phyloP scores from a whole-genome alignment of 2,888 invertebrate species.

The Microplitis manilae region DNA sequence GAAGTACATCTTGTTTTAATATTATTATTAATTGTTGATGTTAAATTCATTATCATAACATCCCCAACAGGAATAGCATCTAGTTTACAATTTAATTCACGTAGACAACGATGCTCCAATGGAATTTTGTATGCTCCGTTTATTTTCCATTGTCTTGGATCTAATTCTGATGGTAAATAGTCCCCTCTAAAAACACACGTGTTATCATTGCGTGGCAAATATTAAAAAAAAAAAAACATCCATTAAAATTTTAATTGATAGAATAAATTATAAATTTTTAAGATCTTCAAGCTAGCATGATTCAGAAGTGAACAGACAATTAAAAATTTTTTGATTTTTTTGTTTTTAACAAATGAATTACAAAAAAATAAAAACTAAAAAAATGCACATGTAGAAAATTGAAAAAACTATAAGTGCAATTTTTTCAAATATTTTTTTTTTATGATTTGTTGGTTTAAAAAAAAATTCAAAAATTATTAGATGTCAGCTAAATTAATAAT shows the following conservation, averaged over 20 bases:
- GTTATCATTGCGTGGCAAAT: background rate
- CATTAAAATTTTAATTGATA: background rate
- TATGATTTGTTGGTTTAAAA: no score
- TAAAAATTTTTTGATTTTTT: no score
- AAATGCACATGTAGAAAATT: no score
- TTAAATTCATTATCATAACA: constrained; percentile 60
- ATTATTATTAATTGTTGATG: constrained; percentile 47
- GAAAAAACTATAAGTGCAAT: no score
- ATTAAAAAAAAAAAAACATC: background rate
- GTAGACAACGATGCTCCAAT: constrained; percentile 48
- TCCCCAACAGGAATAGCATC: constrained; percentile 63
- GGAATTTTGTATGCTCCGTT: constrained; percentile 53
- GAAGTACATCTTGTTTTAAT: constrained; percentile 49
- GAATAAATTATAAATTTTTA: background rate
- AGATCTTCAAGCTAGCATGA: no score
- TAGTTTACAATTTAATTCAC: constrained; percentile 57
- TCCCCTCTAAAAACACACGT: constrained; percentile 19
- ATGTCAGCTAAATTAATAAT: no score
- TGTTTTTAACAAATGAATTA: no score
- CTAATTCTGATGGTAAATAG: constrained; percentile 30
- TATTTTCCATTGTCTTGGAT: constrained; percentile 54
- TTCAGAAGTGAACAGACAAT: no score
- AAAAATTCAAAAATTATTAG: no score
- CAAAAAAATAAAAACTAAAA: no score
- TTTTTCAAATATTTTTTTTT: no score